These are phyloP conservation scores for Clitarchus hookeri DNA, from an alignment of 2,888 invertebrate genomes.

Conservation along the genomic window DNA sequence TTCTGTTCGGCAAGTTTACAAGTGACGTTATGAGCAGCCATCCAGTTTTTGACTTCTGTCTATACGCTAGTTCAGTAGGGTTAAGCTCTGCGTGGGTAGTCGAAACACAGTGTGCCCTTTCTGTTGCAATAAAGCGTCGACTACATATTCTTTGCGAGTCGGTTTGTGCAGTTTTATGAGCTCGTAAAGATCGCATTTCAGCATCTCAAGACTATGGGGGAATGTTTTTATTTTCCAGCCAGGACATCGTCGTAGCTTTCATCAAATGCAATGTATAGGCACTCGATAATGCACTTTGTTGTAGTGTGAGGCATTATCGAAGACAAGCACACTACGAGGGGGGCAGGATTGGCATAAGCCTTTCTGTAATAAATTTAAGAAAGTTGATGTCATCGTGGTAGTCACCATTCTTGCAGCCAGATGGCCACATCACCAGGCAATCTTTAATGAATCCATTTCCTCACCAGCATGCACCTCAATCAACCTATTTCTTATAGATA, in stretches of 20 bases:
- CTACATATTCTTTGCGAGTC: not conserved
- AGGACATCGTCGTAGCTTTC: not conserved
- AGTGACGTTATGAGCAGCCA: constrained; percentile 29
- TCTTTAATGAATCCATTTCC: too few relatives aligned
- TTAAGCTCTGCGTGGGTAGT: constrained; percentile 33
- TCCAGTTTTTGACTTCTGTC: constrained; percentile 36
- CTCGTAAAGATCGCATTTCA: not conserved
- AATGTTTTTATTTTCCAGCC: not conserved
- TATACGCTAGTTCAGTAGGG: constrained; percentile 31
- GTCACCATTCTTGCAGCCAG: too few relatives aligned
- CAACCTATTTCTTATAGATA: too few relatives aligned
- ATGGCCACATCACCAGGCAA: too few relatives aligned
- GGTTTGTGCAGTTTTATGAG: not conserved
- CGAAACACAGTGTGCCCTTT: not conserved
- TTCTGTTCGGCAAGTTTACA: constrained; percentile 3
- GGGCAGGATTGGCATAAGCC: too few relatives aligned
- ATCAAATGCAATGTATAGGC: too few relatives aligned
- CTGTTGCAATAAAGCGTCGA: not conserved
- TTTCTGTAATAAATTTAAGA: too few relatives aligned
- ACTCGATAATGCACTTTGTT: too few relatives aligned
- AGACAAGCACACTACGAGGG: too few relatives aligned
- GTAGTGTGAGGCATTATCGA: too few relatives aligned
- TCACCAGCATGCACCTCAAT: too few relatives aligned
- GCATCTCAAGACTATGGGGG: not conserved
- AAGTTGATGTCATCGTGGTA: too few relatives aligned